Conservation (phyloP, 2,888 invertebrate genomes). For the Spodoptera littoralis region DNA sequence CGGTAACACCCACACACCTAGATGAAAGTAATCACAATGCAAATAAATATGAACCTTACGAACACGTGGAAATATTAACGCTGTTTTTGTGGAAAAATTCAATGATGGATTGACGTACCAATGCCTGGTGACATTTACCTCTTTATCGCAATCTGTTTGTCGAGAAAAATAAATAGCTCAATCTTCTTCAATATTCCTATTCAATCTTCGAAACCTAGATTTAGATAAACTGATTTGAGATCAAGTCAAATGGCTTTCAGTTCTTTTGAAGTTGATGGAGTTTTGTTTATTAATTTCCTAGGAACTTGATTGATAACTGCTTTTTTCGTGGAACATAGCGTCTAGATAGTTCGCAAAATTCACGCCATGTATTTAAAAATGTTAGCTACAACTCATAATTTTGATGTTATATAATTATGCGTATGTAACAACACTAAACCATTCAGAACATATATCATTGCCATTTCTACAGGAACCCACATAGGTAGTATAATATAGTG, state of each 20-base stretch:
- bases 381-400: no score
- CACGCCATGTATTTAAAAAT: no score
- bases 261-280: no score
- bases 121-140: constrained; percentile 43
- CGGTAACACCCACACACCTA: background rate
- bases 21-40: constrained; percentile 26
- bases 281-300: no score
- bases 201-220: constrained; percentile 4
- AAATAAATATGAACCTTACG: constrained; percentile 25
- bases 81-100: constrained; percentile 53
- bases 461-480: no score
- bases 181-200: constrained; percentile 10
- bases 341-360: no score
- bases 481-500: background rate
- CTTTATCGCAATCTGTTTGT: constrained; percentile 23
- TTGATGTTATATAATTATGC: no score
- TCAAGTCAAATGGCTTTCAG: no score
- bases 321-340: no score
- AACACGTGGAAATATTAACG: constrained; percentile 48
- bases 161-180: constrained; percentile 15
- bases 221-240: no score
- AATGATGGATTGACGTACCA: constrained; percentile 44
- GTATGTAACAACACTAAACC: background rate
- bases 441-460: background rate
- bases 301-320: no score